Evolutionary conservation across 2,797 vertebrate genomes (phyloP).

Genomic region (Adrianichthys oophorus): DNA sequence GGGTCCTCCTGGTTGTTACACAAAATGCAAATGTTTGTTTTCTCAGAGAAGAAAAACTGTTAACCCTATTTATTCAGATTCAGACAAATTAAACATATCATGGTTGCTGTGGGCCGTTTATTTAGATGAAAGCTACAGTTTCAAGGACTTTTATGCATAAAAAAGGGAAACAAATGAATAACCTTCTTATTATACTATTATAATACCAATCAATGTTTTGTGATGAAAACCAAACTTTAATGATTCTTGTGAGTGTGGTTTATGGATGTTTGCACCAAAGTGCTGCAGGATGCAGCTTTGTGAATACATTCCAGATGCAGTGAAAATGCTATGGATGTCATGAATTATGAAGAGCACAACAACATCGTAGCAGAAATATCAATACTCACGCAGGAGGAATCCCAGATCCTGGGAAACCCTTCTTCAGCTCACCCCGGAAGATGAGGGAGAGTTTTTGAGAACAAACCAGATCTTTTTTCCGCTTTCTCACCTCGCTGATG

Average conservation of each 20-base stretch:
- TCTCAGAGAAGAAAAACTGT: no score
- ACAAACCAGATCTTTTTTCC: not conserved
- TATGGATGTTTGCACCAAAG: constrained; percentile 7
- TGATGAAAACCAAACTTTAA: no score
- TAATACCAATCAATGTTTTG: no score
- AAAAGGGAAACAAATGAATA: no score
- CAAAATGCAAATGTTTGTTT: no score
- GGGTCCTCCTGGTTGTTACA: no score
- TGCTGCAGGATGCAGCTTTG: constrained; percentile 10
- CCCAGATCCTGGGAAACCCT: constrained; percentile 47
- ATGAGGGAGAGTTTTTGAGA: constrained; percentile 1
- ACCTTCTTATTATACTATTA: no score
- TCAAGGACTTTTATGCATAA: no score
- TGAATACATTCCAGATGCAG: constrained; percentile 35
- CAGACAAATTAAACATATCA: no score
- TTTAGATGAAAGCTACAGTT: no score
- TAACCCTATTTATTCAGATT: no score
- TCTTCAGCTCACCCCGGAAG: constrained; percentile 3
- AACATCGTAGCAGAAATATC: constrained; percentile 62
- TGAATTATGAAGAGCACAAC: constrained; percentile 69
- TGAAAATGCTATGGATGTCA: constrained; percentile 62
- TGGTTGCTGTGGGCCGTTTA: no score
- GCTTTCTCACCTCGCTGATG: not conserved
- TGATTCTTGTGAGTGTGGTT: not conserved
- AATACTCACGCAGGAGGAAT: constrained; percentile 65